These are phyloP conservation scores for Gallinago paraguaiae DNA, from an alignment of 2,113 vertebrate species.

Conservation along the genomic window DNA sequence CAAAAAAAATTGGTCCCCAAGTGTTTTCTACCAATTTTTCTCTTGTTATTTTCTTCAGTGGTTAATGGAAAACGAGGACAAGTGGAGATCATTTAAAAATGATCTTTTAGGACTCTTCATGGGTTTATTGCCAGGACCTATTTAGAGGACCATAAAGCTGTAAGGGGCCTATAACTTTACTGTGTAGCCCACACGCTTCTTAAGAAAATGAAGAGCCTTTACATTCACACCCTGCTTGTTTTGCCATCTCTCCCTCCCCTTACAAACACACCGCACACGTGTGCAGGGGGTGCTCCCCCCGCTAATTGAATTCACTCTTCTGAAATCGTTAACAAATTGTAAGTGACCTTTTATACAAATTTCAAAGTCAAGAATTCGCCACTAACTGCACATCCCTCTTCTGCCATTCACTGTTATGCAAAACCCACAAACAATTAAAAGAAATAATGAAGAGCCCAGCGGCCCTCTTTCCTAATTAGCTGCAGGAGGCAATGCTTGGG, in stretches of 20 bases:
- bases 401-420: conserved; percentile 68
- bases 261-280: background rate
- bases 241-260: background rate
- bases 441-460: conserved; percentile 66
- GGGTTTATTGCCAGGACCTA: conserved; percentile 22
- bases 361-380: conserved; percentile 46
- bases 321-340: conserved; percentile 68
- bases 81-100: conserved; percentile 61
- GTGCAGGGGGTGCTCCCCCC: background rate
- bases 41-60: conserved; percentile 35
- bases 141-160: conserved; percentile 32
- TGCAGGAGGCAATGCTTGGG: conserved; percentile 60
- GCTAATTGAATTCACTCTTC: conserved; percentile 72
- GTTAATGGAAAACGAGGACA: conserved; percentile 62
- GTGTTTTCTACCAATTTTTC: conserved; percentile 33
- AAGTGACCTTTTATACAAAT: conserved; percentile 67
- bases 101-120: conserved; percentile 28
- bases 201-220: background rate
- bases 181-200: background rate
- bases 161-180: background rate
- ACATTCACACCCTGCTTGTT: background rate
- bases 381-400: conserved; percentile 32
- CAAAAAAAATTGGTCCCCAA: conserved; percentile 41
- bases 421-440: conserved; percentile 79
- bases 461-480: conserved; percentile 75